These are phyloP conservation scores for Microchirus variegatus DNA, from an alignment of 2,797 vertebrate species.

Conservation along the genomic window DNA sequence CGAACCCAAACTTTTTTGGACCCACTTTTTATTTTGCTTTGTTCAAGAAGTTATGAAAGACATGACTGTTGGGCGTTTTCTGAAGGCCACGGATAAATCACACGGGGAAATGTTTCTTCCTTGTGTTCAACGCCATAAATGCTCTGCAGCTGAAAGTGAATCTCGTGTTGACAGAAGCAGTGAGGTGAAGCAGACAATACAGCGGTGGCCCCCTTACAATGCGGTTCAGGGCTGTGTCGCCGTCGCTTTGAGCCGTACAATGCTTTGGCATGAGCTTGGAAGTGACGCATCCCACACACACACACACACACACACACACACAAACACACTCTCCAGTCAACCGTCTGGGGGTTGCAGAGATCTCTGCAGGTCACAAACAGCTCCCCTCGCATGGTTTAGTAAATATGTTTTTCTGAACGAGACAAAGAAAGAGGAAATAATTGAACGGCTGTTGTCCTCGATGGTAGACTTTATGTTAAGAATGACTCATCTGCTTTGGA, in stretches of 20 bases:
- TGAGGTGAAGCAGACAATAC: slow-evolving; percentile 72
- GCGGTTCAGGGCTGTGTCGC: slow-evolving; percentile 82
- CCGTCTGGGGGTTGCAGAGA: too few species aligned
- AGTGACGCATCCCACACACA: slow-evolving; percentile 62
- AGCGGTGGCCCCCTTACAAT: slow-evolving; percentile 62
- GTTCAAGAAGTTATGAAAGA: not conserved
- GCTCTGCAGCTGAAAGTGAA: slow-evolving; percentile 66
- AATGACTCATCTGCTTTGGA: not conserved
- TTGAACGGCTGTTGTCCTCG: not conserved
- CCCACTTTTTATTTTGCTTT: not conserved
- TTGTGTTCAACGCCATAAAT: slow-evolving; percentile 15
- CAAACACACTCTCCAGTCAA: slow-evolving; percentile 26
- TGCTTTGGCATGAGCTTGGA: slow-evolving; percentile 70
- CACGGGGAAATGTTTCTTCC: slow-evolving; percentile 35
- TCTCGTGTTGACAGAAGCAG: slow-evolving; percentile 65
- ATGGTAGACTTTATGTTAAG: not conserved
- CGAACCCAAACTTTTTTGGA: too few species aligned
- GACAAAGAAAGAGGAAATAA: not conserved
- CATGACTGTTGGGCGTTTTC: slow-evolving; percentile 2
- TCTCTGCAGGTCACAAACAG: slow-evolving; percentile 33
- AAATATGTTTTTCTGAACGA: not conserved
- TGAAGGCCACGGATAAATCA: slow-evolving; percentile 36
- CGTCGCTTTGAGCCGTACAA: slow-evolving; percentile 75
- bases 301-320: slow-evolving; percentile 37
- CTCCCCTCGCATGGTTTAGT: slow-evolving; percentile 23